These are phyloP conservation scores for Stenolophus ochropezus DNA, from an alignment of 2,888 invertebrate genomes.

Conservation along the genomic window DNA sequence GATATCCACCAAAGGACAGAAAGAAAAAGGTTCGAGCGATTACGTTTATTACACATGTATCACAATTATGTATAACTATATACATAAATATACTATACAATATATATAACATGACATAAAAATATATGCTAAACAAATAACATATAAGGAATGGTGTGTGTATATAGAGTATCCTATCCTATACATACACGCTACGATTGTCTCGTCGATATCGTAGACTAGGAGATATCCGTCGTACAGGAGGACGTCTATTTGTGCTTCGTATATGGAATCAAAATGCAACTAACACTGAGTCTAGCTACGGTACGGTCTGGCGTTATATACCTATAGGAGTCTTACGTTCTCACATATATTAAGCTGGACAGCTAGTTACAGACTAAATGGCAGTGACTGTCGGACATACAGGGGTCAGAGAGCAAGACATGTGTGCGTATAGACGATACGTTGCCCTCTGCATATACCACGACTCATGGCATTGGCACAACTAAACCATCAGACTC, in stretches of 20 bases:
- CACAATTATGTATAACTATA: no score
- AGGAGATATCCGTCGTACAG: not conserved
- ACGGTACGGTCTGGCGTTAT: slow-evolving; percentile 42
- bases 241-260: not conserved
- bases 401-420: no score
- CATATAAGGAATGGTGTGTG: not conserved
- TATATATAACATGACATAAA: not conserved
- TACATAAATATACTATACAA: not conserved
- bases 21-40: no score
- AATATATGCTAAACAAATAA: not conserved
- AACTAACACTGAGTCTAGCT: slow-evolving; percentile 31
- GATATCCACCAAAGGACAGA: no score
- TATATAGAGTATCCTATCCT: not conserved
- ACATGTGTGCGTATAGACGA: not conserved
- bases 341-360: not conserved
- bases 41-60: not conserved
- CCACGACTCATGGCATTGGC: not conserved
- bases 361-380: not conserved
- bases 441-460: not conserved
- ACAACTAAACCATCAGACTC: not conserved
- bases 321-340: slow-evolving; percentile 53
- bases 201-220: not conserved
- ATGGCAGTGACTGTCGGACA: not conserved
- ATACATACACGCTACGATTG: not conserved
- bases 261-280: not conserved